Percentiles rank a stretch among this genome's conserved stretches.
phyloP scores from a whole-genome alignment of 2,888 invertebrate genomes.

The Limenitis camilla region DNA sequence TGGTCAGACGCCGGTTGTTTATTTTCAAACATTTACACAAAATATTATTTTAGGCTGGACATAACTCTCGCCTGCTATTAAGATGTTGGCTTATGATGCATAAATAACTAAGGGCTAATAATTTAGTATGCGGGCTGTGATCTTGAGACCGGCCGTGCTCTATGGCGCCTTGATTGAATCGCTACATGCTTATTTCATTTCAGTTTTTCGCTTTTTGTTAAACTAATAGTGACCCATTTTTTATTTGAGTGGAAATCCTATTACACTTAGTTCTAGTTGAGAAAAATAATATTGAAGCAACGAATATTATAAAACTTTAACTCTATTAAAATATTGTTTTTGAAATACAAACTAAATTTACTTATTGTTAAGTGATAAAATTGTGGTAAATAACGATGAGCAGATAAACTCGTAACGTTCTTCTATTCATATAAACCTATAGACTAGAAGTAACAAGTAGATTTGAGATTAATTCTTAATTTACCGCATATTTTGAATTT shows the following conservation, averaged over 20 bases:
- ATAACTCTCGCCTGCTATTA: conserved; percentile 65
- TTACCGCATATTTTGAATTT: no score
- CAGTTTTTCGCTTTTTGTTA: conserved; percentile 29
- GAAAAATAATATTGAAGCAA: conserved; percentile 90
- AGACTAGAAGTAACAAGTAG: no score
- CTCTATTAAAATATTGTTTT: conserved; percentile 89
- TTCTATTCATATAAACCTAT: no score
- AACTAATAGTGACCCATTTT: no score
- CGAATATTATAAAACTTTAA: conserved; percentile 99
- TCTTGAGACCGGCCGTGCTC: conserved; percentile 50
- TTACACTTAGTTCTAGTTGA: conserved; percentile 94
- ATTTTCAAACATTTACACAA: conserved; percentile 70
- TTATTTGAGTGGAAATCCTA: conserved; percentile 34
- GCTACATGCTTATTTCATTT: conserved; percentile 53
- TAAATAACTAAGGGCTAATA: conserved; percentile 69
- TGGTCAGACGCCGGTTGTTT: conserved; percentile 54
- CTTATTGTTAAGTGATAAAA: not conserved
- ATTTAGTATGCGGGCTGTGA: conserved; percentile 70
- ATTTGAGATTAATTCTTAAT: no score
- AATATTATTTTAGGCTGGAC: conserved; percentile 73
- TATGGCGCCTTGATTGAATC: conserved; percentile 62
- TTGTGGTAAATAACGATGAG: no score
- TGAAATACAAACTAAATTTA: conserved; percentile 3
- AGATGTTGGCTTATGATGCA: conserved; percentile 70
- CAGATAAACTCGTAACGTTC: no score